phyloP scores from a whole-genome alignment of 2,113 vertebrate species.

The Poicephalus meyeri region DNA sequence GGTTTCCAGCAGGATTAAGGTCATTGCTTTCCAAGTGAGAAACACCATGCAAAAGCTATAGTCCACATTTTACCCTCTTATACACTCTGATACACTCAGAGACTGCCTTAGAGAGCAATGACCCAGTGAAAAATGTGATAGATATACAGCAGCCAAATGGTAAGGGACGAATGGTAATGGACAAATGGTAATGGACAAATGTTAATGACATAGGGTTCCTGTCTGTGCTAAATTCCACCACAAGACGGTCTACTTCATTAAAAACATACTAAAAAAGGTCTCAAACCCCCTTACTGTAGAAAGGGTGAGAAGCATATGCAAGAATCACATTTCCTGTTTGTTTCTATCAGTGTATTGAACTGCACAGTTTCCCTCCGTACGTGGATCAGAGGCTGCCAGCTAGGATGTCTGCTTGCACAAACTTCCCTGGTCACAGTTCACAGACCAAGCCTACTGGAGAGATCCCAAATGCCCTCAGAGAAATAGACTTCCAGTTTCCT shows the following conservation, averaged over 20 bases:
- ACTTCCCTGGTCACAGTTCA: neutral
- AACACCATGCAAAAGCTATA: neutral
- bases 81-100: neutral
- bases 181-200: neutral
- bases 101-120: neutral
- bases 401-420: neutral
- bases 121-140: neutral
- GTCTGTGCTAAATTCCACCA: neutral
- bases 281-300: neutral
- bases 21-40: neutral
- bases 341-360: neutral
- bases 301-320: neutral
- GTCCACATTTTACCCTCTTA: neutral
- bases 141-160: neutral
- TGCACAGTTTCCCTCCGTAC: neutral
- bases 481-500: neutral
- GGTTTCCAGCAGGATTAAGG: neutral
- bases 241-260: neutral
- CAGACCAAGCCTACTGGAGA: neutral
- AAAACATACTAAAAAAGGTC: neutral
- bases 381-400: neutral
- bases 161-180: neutral
- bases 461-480: neutral
- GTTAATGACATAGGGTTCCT: slow-evolving; percentile 32
- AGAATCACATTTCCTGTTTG: neutral